Conservation (phyloP, 2,797 vertebrate genomes). For the Bradypus variegatus region DNA sequence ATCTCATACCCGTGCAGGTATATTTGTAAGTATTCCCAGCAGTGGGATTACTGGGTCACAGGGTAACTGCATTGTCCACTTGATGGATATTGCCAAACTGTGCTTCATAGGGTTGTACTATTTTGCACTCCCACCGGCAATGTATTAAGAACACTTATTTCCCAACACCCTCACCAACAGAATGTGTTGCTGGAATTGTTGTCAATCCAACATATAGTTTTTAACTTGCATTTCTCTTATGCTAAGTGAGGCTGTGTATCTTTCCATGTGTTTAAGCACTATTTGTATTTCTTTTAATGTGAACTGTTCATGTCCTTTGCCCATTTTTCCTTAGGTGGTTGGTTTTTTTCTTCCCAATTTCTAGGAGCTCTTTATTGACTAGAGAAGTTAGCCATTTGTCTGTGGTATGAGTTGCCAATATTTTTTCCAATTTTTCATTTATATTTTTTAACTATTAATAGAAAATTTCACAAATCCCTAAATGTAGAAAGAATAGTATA, state of each 20-base stretch:
- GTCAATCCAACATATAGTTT: neutral
- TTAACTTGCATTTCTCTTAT: neutral
- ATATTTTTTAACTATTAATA: neutral
- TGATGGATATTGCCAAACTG: neutral
- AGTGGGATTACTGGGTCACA: neutral
- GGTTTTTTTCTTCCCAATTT: neutral
- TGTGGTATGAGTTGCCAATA: neutral
- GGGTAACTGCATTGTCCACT: neutral
- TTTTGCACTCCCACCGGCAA: no score
- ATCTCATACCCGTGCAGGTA: neutral
- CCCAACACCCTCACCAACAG: no score
- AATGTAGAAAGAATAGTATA: neutral
- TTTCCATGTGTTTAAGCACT: neutral
- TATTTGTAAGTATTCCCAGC: neutral
- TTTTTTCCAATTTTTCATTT: neutral
- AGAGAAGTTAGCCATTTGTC: neutral
- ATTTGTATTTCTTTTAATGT: neutral
- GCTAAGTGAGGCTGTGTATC: neutral
- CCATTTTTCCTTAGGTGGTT: neutral
- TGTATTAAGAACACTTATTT: no score
- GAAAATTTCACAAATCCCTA: neutral
- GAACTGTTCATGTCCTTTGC: neutral
- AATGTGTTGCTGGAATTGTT: neutral
- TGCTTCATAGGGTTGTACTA: neutral
- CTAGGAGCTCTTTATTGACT: neutral